Evolutionary conservation across 1,140 invertebrate species (phyloP).

Genomic region (Drosophila sp.): DNA sequence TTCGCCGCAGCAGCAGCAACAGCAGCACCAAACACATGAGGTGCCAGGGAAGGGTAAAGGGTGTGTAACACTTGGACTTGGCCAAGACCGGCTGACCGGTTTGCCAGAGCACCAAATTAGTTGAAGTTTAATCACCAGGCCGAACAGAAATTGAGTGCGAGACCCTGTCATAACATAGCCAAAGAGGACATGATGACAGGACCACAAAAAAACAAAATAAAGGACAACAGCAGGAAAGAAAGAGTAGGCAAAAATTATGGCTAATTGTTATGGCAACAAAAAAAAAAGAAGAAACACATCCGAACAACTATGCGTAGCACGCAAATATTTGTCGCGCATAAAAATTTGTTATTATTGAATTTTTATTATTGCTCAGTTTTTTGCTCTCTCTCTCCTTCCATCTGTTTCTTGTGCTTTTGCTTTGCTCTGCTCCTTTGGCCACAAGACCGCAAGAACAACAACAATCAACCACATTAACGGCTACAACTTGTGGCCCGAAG

Average conservation of each 20-base stretch:
- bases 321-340: slow-evolving; percentile 65
- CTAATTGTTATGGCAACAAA: slow-evolving; percentile 64
- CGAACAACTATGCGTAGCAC: slow-evolving; percentile 40
- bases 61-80: slow-evolving; percentile 46
- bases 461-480: slow-evolving; percentile 35
- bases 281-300: slow-evolving; percentile 21
- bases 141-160: slow-evolving; percentile 24
- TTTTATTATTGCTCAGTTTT: slow-evolving; percentile 52
- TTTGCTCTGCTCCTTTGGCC: slow-evolving; percentile 11
- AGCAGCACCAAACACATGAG: background rate
- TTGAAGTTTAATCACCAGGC: slow-evolving; percentile 69
- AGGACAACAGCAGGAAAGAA: background rate
- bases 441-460: slow-evolving; percentile 41
- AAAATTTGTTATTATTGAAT: slow-evolving; percentile 79
- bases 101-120: slow-evolving; percentile 72
- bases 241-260: slow-evolving; percentile 35
- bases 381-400: background rate
- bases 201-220: background rate
- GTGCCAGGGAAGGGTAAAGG: slow-evolving; percentile 15
- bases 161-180: slow-evolving; percentile 59
- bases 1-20: slow-evolving; percentile 68
- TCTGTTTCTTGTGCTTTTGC: background rate
- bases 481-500: slow-evolving; percentile 25
- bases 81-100: slow-evolving; percentile 56
- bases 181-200: slow-evolving; percentile 12